Evolutionary conservation across 2,797 vertebrate genomes (phyloP), one percentile per base, ranked within the genome.

Genomic region (Caiman crocodilus): DNA sequence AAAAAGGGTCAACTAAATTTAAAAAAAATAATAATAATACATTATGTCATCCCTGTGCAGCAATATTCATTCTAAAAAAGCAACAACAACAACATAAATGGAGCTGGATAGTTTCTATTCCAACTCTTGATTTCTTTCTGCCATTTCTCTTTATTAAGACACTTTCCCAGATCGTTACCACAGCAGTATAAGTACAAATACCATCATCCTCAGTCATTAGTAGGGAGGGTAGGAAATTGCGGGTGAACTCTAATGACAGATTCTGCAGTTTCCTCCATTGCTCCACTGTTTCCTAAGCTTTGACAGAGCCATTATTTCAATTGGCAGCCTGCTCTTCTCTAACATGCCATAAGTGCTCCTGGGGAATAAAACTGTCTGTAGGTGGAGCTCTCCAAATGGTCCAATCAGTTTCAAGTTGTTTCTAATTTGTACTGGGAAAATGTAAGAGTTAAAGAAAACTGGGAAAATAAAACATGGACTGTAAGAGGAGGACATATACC

Each of bases 1-100:
- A 95, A 97, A 97, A 96, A 96, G 93, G 94, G 93, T 97, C 95
- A 94, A 95, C 82, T 56, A 84, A 95, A 92, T 82, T 82, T 93
- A 94, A 91, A 82, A 56, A 14, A 82, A 78, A 88, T n/a, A n/a
- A n/a, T n/a, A n/a, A 93, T 96, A 93, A 94, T 88, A 65, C 35
- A 85, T 94, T 80, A 92, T 87, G 93, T 93, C 89, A 95, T 83
- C 57, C 75, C 64, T n/a, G 15, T 79, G 92, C 93, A 76, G 93
- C 57, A 84, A 96, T 82, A 67, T 50, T 59, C 69, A 18, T 84
- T 86, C 87, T 79, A 85, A 87, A 88, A 90, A 85, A 59, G 58
- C 79, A 90, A 76, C 85, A 69, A 60, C 12, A 85, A 60, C 12
- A 85, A 81, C 18, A 74, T 7, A 57, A 86, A 67, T 3, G 74